Evolutionary conservation across 2,888 invertebrate species (phyloP), one percentile per base, ranked within the genome.

Genomic region (Temnothorax rugatulus): DNA sequence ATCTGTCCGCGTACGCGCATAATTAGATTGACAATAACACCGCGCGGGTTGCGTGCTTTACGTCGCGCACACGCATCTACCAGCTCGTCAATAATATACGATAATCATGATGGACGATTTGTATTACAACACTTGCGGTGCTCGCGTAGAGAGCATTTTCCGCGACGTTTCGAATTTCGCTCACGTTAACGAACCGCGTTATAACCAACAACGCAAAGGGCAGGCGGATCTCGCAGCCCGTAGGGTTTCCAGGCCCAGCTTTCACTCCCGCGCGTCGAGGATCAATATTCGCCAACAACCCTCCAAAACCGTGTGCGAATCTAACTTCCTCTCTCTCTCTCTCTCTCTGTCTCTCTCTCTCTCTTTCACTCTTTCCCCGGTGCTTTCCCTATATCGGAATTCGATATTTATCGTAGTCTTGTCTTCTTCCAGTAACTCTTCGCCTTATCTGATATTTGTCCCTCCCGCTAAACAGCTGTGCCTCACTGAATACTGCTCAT

Each of bases 261-360:
- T 88, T 89, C 86, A 84, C 85, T 87, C 21, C 71, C 21, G 79
- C 79, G 61, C 63, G 74, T 63, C 86, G 85, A 25, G 90, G 93
- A 93, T 93, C 93, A 92, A 93, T 93, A 93, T 93, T 93, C 93
- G 91, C 77, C 54, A n/a, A 89, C 91, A 90, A 84, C 91, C 88
- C 92, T 92, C 91, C 91, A 90, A 92, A 93, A 93, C 91, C 88
- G 89, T 87, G 91, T 90, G 91, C 90, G 88, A 90, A 88, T 68
- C 68, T 63, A 61, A 57, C 57, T 59, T 54, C 59, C 63, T 59
- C 52, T 63, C n/a, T 29, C 15, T 41, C 38, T 52, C 9, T 41
- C 18, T 59, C 21, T 18, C 18, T 54, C 21, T 34, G 50, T 34
- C 0, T 47, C 38, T 8, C 21, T 77, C 59, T 50, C 38, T 47